These are phyloP conservation scores for Caenorhabditis angaria DNA, from an alignment of 2,888 invertebrate genomes.

Conservation along the genomic window DNA sequence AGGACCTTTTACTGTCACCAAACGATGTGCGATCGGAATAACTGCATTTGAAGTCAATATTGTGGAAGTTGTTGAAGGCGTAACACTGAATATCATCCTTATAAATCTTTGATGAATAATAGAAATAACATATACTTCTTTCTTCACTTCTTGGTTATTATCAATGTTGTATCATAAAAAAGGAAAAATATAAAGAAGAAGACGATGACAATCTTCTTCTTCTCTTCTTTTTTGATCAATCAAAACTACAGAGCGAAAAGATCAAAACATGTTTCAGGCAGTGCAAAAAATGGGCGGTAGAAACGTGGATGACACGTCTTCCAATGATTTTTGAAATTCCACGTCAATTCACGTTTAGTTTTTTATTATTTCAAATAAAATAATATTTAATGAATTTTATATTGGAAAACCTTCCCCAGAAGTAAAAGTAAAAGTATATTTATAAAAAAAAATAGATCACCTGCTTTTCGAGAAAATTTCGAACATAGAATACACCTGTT, in stretches of 20 bases:
- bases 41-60: not conserved
- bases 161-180: not conserved
- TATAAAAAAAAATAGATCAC: no score
- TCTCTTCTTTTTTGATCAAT: constrained; percentile 3
- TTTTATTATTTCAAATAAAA: not conserved
- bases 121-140: constrained; percentile 1
- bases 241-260: not conserved
- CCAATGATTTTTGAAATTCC: no score
- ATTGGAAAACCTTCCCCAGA: no score
- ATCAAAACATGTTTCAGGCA: constrained; percentile 6
- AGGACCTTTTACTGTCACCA: constrained; percentile 13
- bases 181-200: constrained; percentile 10
- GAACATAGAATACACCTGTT: no score
- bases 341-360: not conserved
- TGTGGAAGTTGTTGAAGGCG: constrained; percentile 17
- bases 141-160: constrained; percentile 2
- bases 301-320: constrained; percentile 3
- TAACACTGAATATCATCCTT: constrained; percentile 31
- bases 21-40: constrained; percentile 24
- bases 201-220: constrained; percentile 18
- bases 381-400: not conserved
- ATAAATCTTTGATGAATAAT: not conserved
- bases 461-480: no score
- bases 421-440: no score
- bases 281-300: not conserved